Base-by-base conservation (phyloP, 2,888 invertebrate genomes). In the Lysandra bellargus region DNA sequence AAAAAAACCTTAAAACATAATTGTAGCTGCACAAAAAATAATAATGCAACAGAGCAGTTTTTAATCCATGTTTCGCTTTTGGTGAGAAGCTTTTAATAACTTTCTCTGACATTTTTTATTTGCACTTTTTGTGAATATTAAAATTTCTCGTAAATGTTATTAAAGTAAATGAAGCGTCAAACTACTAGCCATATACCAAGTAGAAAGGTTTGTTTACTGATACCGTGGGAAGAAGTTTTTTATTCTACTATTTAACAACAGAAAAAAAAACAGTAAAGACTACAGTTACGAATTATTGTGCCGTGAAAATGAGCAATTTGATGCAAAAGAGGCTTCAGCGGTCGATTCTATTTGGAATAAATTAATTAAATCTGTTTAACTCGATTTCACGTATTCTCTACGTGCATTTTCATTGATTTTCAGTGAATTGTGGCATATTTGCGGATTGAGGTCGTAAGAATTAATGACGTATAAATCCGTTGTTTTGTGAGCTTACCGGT, bases 201-300 rank as follows among this genome's bases (percentile, higher is more conserved):
- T 88, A 88, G 89, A 90, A 91, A 92, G 88, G 86, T 90, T 90
- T 89, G 87, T 88, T 91, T 90, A 88, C 87, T 85, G 86, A 87
- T 88, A 91, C 88, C 93, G 93, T 93, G 93, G 90, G 94, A 93
- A 92, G 91, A 87, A 84, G 85, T 86, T 88, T 87, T 87, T 86
- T 84, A 84, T 85, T 64, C 79, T n/a, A 9, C 14, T 40, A 37
- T 84, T 86, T 85, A 84, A 85, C 85, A 83, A 85, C 84, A 83
- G 84, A 81, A 81, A 89, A 91, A 91, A 90, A 92, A 91, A 90
- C 89, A 85, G 90, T 92, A 90, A 89, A 89, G 84, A 86, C 86
- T 88, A 94, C 94, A 90, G 93, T 93, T 94, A 93, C 86, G 90
- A 93, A 90, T 92, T 92, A 93, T 90, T 92, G 92, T 93, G 91